Percentiles rank a stretch among this genome's conserved stretches.
Evolutionary conservation across 2,113 vertebrate species (phyloP).

Genomic region (Indri indri): DNA sequence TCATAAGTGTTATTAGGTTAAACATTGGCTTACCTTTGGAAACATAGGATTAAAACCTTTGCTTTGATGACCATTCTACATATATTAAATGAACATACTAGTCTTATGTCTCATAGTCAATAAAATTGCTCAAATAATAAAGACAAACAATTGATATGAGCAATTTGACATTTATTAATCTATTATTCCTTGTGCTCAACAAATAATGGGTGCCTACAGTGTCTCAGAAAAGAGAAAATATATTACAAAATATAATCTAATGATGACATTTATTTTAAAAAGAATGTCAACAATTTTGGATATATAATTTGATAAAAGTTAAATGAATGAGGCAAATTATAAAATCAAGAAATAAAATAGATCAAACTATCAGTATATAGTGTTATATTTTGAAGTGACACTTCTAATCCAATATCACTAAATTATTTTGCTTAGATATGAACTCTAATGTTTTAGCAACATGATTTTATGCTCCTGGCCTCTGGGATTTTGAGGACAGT

Average conservation of each 20-base stretch:
- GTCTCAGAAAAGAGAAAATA: not conserved
- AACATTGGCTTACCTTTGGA: not conserved
- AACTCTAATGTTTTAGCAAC: not conserved
- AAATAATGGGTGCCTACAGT: not conserved
- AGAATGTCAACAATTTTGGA: not conserved
- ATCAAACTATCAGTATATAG: not conserved
- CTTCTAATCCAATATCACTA: not conserved
- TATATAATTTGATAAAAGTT: not conserved
- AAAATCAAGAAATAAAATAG: conserved; percentile 11
- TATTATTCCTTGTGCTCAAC: not conserved
- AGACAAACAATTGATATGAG: not conserved
- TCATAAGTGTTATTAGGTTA: not conserved
- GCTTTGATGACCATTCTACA: not conserved
- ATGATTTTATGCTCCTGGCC: not conserved
- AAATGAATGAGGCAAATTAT: not conserved
- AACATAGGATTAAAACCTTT: not conserved
- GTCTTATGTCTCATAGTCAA: not conserved
- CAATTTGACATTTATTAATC: conserved; percentile 49
- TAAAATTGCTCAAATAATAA: not conserved
- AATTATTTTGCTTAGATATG: conserved; percentile 17
- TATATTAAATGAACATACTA: not conserved
- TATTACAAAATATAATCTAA: not conserved
- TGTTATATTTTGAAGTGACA: not conserved
- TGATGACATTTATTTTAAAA: conserved; percentile 2
- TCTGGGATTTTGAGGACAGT: conserved; percentile 34